Evolutionary conservation across 1,140 invertebrate species (phyloP).

Genomic region (Microplitis mediator): DNA sequence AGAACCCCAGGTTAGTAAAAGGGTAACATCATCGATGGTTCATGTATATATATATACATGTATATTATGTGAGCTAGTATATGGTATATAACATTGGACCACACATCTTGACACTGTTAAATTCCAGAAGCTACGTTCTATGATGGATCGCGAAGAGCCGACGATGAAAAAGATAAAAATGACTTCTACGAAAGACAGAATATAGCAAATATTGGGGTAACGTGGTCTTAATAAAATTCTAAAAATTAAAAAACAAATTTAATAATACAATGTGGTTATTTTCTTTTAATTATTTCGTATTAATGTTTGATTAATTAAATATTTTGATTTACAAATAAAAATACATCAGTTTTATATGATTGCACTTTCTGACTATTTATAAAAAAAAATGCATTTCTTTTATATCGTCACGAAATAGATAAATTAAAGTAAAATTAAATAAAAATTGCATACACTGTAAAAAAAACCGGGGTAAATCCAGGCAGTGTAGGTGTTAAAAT

Average conservation of each 20-base stretch:
- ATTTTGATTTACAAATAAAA: too few species aligned
- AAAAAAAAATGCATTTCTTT: too few species aligned
- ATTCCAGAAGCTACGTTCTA: conserved; percentile 61
- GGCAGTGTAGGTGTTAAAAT: too few species aligned
- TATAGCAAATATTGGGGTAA: not conserved
- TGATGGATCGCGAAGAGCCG: conserved; percentile 50
- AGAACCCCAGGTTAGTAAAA: not conserved
- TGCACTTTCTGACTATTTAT: too few species aligned
- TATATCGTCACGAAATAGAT: too few species aligned
- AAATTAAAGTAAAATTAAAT: too few species aligned
- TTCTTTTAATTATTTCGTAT: too few species aligned
- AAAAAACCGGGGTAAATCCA: too few species aligned
- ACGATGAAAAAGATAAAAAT: conserved; percentile 40
- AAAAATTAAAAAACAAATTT: not conserved
- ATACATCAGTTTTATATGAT: too few species aligned
- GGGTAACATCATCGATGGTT: not conserved
- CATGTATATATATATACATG: not conserved
- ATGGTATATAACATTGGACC: conserved; percentile 37
- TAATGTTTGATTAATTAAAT: too few species aligned
- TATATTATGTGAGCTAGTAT: too few species aligned
- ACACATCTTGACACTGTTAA: conserved; percentile 54
- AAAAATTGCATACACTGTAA: too few species aligned
- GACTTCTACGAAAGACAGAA: conserved; percentile 44
- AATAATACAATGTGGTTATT: not conserved
- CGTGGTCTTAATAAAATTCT: not conserved